phyloP scores from a whole-genome alignment of 1,140 invertebrate species.

The Acyrthosiphon pisum region DNA sequence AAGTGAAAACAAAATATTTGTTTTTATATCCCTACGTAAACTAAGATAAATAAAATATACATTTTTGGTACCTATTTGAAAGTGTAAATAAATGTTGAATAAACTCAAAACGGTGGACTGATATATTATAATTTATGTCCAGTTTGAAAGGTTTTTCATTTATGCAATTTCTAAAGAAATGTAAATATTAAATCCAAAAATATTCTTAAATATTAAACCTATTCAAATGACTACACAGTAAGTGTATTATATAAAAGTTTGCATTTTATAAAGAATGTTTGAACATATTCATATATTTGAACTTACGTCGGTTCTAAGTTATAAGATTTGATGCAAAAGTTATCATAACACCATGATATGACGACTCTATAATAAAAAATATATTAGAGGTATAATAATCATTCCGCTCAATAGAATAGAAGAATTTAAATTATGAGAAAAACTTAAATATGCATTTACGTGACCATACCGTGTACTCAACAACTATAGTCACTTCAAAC shows the following conservation, averaged over 20 bases:
- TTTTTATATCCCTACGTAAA: neutral
- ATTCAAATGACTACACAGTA: constrained; percentile 7
- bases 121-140: constrained; percentile 18
- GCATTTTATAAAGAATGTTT: neutral
- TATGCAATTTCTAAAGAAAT: constrained; percentile 18
- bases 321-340: neutral
- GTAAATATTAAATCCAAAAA: constrained; percentile 18
- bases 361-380: neutral
- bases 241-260: neutral
- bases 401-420: constrained; percentile 18
- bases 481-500: neutral
- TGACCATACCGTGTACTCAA: neutral
- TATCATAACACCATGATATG: neutral
- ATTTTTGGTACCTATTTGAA: neutral
- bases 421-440: constrained; percentile 5
- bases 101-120: neutral
- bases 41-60: neutral
- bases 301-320: neutral
- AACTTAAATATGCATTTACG: neutral
- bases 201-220: constrained; percentile 15
- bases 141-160: constrained; percentile 16
- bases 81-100: neutral
- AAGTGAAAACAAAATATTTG: neutral
- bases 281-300: neutral
- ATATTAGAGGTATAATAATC: neutral